Evolutionary conservation across 1,140 invertebrate species (phyloP).

Genomic region (silkworm (Bombyx mori)): DNA sequence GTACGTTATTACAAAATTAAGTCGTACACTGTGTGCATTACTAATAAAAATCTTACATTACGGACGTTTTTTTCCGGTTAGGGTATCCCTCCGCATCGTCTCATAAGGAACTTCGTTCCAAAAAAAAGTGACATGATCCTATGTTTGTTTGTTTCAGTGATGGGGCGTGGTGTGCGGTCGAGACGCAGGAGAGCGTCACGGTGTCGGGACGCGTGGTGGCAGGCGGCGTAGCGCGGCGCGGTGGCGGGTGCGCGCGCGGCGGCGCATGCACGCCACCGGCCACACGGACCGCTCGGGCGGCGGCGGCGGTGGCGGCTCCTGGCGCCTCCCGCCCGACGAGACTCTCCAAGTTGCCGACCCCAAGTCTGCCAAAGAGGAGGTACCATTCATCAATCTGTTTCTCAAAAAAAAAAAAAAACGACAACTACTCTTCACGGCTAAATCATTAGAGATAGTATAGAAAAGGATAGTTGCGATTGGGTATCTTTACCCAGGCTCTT

Average conservation of each 20-base stretch:
- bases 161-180: slow-evolving; percentile 28
- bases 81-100: too few relatives aligned
- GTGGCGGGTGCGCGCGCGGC: slow-evolving; percentile 55
- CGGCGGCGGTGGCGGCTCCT: slow-evolving; percentile 76
- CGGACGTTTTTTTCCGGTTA: too few relatives aligned
- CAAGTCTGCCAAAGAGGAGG: slow-evolving; percentile 81
- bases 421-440: too few relatives aligned
- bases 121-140: not conserved
- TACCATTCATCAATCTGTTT: slow-evolving; percentile 13
- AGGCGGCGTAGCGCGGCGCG: slow-evolving; percentile 48
- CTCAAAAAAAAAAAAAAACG: too few relatives aligned
- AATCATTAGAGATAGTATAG: too few relatives aligned
- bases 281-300: slow-evolving; percentile 80
- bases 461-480: too few relatives aligned
- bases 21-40: too few relatives aligned
- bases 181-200: slow-evolving; percentile 9
- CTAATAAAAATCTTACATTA: too few relatives aligned
- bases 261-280: slow-evolving; percentile 85
- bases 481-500: too few relatives aligned
- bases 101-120: too few relatives aligned
- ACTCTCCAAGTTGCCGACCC: slow-evolving; percentile 89
- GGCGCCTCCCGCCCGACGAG: slow-evolving; percentile 89
- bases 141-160: slow-evolving; percentile 26
- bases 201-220: slow-evolving; percentile 17
- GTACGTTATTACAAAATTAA: too few relatives aligned